phyloP scores from a whole-genome alignment of 2,797 vertebrate species.

The Hemitrygon akajei region DNA sequence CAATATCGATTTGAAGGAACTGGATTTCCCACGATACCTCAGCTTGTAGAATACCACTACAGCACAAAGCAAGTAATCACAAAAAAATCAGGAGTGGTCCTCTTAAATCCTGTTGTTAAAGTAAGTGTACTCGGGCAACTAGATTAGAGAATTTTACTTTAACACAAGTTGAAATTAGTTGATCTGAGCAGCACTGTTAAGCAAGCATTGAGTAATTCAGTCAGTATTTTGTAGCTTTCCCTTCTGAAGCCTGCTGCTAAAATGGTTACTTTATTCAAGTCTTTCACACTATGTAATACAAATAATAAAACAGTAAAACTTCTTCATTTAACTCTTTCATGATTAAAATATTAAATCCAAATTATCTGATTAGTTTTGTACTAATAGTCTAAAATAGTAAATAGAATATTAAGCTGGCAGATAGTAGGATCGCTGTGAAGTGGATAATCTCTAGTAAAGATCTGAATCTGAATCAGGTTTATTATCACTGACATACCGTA shows the following conservation, averaged over 20 bases:
- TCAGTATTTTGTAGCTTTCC: neutral
- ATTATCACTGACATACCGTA: too few species aligned
- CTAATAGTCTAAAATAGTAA: neutral
- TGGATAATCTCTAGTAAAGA: neutral
- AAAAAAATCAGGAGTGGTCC: constrained; percentile 90
- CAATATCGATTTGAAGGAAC: constrained; percentile 93
- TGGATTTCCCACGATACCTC: constrained; percentile 87
- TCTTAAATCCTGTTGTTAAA: constrained; percentile 85
- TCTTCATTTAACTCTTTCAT: neutral
- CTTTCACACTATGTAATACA: neutral
- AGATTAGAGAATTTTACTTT: neutral
- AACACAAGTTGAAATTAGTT: neutral
- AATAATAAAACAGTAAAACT: neutral
- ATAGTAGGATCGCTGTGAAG: neutral
- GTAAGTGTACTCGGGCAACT: constrained; percentile 50
- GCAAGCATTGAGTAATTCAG: neutral
- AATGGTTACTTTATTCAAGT: neutral
- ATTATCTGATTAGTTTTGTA: neutral
- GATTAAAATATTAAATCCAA: neutral
- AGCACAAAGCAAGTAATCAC: constrained; percentile 91
- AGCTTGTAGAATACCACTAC: constrained; percentile 91
- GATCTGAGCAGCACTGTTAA: neutral
- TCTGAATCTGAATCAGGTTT: too few species aligned
- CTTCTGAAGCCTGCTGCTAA: neutral
- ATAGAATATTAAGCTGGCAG: neutral